Evolutionary conservation across 1,140 invertebrate genomes (phyloP).

Genomic region (Sycophaga agraensis): DNA sequence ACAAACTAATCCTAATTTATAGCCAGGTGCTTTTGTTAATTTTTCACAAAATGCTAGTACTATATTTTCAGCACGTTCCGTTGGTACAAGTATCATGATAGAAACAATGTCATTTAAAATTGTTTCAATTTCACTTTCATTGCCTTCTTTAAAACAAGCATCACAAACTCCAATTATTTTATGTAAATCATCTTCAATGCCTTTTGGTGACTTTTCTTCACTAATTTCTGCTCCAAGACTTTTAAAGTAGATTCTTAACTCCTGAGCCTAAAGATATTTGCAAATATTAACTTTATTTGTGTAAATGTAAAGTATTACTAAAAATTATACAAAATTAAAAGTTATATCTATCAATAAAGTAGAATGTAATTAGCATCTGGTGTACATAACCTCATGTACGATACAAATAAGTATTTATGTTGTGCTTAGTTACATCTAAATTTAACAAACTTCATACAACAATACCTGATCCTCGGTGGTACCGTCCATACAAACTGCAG

Average conservation of each 20-base stretch:
- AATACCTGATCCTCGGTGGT: conserved; percentile 78
- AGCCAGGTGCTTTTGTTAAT: conserved; percentile 84
- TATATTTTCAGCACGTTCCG: conserved; percentile 85
- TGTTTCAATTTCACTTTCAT: conserved; percentile 78
- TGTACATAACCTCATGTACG: conserved; percentile 5
- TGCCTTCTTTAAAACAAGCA: conserved; percentile 84
- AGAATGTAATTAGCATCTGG: conserved; percentile 12
- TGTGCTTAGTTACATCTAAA: not conserved
- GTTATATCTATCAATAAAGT: not conserved
- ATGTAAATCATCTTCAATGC: conserved; percentile 89
- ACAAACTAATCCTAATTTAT: conserved; percentile 78
- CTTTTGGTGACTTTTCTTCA: conserved; percentile 84
- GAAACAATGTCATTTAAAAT: conserved; percentile 91
- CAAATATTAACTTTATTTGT: not conserved
- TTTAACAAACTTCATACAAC: too few relatives aligned
- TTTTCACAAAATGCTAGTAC: conserved; percentile 92
- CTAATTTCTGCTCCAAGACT: conserved; percentile 88
- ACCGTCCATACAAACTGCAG: conserved; percentile 79
- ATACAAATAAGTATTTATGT: too few relatives aligned
- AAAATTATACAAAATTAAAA: conserved; percentile 7
- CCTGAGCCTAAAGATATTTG: conserved; percentile 70
- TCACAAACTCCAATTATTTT: conserved; percentile 94
- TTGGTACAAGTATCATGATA: conserved; percentile 84
- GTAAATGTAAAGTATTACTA: not conserved
- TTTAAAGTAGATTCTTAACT: conserved; percentile 87